These are phyloP conservation scores for Coelinius sp. DNA, from an alignment of 2,888 invertebrate species.

Conservation along the genomic window DNA sequence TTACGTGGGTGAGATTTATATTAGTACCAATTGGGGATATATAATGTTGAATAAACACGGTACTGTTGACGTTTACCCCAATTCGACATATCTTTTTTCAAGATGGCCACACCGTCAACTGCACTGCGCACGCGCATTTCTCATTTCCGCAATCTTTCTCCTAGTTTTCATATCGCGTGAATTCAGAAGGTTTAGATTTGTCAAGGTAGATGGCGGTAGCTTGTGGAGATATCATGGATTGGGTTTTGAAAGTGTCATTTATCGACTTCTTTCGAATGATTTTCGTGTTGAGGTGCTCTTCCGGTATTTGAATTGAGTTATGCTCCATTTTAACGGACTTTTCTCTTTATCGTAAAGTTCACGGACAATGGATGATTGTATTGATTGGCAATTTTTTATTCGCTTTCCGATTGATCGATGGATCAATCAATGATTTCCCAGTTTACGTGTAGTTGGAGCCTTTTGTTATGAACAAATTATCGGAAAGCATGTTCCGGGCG, in stretches of 20 bases:
- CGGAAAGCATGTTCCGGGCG: too few species aligned
- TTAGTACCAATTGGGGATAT: slow-evolving; percentile 42
- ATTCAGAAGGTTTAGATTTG: not conserved
- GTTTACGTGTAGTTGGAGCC: too few species aligned
- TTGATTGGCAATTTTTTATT: too few species aligned
- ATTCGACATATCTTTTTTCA: slow-evolving; percentile 62
- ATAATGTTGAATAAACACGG: slow-evolving; percentile 56
- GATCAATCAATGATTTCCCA: too few species aligned
- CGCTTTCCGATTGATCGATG: too few species aligned
- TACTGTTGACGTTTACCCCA: slow-evolving; percentile 61
- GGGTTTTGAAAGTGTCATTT: not conserved
- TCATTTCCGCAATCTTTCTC: not conserved
- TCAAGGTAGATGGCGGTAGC: not conserved
- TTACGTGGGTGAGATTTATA: not conserved
- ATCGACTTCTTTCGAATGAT: not conserved
- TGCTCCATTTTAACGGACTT: not conserved
- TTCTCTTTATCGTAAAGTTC: too few species aligned
- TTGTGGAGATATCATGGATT: not conserved
- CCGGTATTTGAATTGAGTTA: not conserved
- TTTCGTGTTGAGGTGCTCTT: not conserved
- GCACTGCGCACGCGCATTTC: slow-evolving; percentile 20
- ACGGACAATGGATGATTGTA: too few species aligned
- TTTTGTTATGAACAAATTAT: too few species aligned
- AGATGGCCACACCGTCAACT: slow-evolving; percentile 55
- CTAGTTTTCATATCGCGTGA: not conserved